Evolutionary conservation across 2,888 invertebrate genomes (phyloP).

Genomic region (Trachelus iudaicus): DNA sequence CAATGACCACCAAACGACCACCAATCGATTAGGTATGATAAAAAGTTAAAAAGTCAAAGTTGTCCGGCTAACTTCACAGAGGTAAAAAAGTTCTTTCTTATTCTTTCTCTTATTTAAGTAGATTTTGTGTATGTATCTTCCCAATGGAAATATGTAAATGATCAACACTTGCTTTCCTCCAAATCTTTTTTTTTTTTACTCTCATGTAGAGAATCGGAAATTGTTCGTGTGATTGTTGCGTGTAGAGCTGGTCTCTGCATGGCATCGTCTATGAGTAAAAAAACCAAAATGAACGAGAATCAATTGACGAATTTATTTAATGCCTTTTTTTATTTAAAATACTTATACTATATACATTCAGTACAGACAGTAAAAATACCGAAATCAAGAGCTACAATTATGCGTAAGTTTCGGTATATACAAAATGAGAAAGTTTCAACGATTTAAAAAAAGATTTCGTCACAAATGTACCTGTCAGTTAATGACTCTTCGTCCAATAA

Average conservation of each 20-base stretch:
- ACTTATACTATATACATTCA: constrained; percentile 58
- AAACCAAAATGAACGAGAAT: neutral
- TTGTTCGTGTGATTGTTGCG: too few relatives aligned
- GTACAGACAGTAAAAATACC: constrained; percentile 44
- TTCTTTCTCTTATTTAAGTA: neutral
- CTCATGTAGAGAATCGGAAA: too few relatives aligned
- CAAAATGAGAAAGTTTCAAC: neutral
- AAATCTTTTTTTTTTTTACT: neutral
- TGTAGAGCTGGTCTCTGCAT: neutral
- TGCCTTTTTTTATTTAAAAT: constrained; percentile 49
- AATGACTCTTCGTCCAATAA: constrained; percentile 14
- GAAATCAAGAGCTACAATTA: constrained; percentile 21
- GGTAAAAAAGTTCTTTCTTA: neutral
- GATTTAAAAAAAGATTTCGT: neutral
- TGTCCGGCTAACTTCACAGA: too few relatives aligned
- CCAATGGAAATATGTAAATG: neutral
- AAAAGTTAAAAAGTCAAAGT: too few relatives aligned
- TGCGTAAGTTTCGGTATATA: constrained; percentile 3
- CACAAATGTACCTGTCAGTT: neutral
- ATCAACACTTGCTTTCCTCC: neutral
- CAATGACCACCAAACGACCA: too few relatives aligned
- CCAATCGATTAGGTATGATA: too few relatives aligned
- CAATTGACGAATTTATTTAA: constrained; percentile 2
- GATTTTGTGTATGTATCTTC: too few relatives aligned
- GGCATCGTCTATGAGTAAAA: neutral